Conservation (phyloP, 2,888 invertebrate species). For the Tiliacea citrago region DNA sequence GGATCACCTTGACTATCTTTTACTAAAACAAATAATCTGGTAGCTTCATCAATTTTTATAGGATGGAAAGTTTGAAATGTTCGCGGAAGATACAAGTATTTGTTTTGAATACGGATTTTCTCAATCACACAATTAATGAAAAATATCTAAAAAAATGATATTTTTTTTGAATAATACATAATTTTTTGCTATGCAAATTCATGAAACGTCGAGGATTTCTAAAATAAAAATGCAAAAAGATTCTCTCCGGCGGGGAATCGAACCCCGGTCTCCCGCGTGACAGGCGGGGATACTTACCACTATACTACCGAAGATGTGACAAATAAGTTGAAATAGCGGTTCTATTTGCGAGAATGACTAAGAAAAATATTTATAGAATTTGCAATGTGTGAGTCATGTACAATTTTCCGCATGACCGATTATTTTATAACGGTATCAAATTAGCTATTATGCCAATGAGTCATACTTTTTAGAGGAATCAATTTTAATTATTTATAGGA, state of each 20-base stretch:
- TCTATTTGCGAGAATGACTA: slow-evolving; percentile 24
- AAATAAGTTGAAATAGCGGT: neutral
- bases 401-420: slow-evolving; percentile 33
- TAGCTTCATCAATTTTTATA: no score
- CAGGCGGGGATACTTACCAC: slow-evolving; percentile 91
- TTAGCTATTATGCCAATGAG: slow-evolving; percentile 25
- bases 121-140: neutral
- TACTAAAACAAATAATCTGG: neutral
- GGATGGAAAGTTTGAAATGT: neutral
- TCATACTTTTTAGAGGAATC: slow-evolving; percentile 41
- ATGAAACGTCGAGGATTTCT: neutral
- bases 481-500: slow-evolving; percentile 6
- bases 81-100: neutral
- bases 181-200: rapidly evolving
- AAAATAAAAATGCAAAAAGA: slow-evolving; percentile 64
- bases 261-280: slow-evolving; percentile 91
- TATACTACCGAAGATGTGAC: slow-evolving; percentile 89
- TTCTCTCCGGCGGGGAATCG: slow-evolving; percentile 90
- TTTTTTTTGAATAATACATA: neutral
- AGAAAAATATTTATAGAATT: neutral
- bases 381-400: slow-evolving; percentile 35
- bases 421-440: slow-evolving; percentile 14
- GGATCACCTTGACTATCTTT: no score
- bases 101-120: neutral
- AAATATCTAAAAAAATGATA: neutral